Evolutionary conservation across 2,797 vertebrate genomes (phyloP).

Genomic region (Geotria australis): DNA sequence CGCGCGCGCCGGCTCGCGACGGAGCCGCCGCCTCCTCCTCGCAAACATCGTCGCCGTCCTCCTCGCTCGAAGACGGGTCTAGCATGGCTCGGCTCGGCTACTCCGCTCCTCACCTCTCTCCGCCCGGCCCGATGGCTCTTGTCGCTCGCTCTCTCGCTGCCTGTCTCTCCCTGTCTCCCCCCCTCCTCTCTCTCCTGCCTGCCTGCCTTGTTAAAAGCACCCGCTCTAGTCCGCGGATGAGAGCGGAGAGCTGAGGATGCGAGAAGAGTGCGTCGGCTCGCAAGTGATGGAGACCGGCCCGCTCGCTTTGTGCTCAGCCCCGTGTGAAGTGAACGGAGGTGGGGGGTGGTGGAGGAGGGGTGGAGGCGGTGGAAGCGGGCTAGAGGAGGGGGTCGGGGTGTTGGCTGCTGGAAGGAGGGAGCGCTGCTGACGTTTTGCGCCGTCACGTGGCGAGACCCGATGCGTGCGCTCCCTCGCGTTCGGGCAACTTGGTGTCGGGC

Average conservation of each 20-base stretch:
- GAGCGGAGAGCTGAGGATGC: too few species aligned
- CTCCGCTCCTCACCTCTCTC: background rate
- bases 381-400: too few species aligned
- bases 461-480: too few species aligned
- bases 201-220: background rate
- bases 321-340: background rate
- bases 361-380: background rate
- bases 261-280: too few species aligned
- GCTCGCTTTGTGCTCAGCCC: background rate
- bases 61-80: conserved; percentile 85
- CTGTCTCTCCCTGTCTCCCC: background rate
- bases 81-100: conserved; percentile 29
- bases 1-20: conserved; percentile 25
- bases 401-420: too few species aligned
- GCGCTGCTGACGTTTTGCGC: too few species aligned
- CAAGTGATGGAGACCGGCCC: too few species aligned
- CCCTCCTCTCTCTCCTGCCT: background rate
- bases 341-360: background rate
- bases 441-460: too few species aligned
- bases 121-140: background rate
- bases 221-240: background rate
- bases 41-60: conserved; percentile 56
- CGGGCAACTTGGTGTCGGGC: too few species aligned
- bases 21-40: conserved; percentile 51
- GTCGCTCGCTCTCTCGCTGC: background rate